Conservation (phyloP, 1,140 invertebrate genomes). For the Trachymyrmex cornetzi region DNA sequence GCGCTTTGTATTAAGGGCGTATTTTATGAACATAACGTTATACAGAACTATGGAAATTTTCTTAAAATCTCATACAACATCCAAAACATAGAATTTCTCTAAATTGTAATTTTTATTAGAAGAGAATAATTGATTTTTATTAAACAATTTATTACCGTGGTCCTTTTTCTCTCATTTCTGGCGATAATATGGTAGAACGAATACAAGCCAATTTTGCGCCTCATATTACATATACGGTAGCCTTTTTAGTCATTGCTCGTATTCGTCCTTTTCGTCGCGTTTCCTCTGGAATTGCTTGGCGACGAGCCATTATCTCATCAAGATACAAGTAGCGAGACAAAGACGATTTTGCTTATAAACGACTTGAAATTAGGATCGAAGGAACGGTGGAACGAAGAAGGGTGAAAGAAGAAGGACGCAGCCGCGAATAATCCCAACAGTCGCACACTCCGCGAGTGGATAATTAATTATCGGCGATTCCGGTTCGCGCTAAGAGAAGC, state of each 20-base stretch:
- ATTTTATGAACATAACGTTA: background rate
- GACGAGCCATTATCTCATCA: conserved; percentile 65
- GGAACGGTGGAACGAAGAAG: conserved; percentile 7
- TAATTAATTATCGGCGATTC: conserved; percentile 72
- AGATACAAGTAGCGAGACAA: conserved; percentile 28
- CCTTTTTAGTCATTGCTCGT: background rate
- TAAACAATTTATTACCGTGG: background rate
- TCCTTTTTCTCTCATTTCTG: conserved; percentile 7
- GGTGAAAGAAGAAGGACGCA: conserved; percentile 25
- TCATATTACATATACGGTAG: background rate
- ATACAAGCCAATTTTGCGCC: background rate
- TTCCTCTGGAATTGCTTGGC: conserved; percentile 47
- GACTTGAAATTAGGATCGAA: conserved; percentile 24
- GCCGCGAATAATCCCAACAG: conserved; percentile 59
- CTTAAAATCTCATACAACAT: background rate
- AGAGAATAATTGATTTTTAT: background rate
- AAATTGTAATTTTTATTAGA: background rate
- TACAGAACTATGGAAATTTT: background rate
- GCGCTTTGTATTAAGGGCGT: background rate
- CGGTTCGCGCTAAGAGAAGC: conserved; percentile 14
- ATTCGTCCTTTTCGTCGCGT: background rate
- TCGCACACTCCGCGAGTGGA: conserved; percentile 33
- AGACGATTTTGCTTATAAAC: conserved; percentile 27
- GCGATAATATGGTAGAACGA: background rate
- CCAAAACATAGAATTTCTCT: background rate